A percentile compares a stretch with the other conserved stretches of the same genome.
phyloP scores from a whole-genome alignment of 2,113 vertebrate species.

The Megaceryle torquata region DNA sequence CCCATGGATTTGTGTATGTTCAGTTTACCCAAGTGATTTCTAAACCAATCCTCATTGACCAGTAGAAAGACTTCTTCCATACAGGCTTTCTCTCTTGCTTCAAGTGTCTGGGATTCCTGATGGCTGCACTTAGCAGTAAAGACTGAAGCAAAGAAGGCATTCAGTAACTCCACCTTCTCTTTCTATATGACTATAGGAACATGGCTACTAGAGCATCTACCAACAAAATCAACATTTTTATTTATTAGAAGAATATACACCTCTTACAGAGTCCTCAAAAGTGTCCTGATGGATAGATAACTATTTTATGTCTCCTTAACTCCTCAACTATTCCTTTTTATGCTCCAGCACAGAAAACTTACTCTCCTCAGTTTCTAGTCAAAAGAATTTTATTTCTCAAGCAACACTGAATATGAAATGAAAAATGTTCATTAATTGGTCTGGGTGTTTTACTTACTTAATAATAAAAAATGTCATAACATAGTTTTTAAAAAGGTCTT shows the following conservation, averaged over 20 bases:
- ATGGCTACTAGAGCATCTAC: neutral
- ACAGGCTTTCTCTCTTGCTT: no score
- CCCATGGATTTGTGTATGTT: no score
- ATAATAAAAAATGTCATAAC: neutral
- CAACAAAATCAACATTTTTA: conserved; percentile 20
- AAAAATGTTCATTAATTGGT: neutral
- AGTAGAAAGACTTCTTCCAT: no score
- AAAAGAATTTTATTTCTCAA: neutral
- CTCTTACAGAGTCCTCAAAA: neutral
- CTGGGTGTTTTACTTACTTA: neutral
- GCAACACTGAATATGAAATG: neutral
- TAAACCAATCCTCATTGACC: no score
- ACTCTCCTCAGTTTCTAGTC: neutral
- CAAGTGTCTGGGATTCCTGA: no score
- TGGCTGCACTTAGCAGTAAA: no score
- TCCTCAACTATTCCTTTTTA: neutral
- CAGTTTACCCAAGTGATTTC: no score
- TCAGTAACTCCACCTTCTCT: no score
- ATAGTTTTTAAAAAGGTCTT: neutral
- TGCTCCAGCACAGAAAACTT: neutral
- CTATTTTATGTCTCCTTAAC: neutral
- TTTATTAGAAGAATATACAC: neutral
- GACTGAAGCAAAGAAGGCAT: no score
- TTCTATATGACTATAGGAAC: neutral
- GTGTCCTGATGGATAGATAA: neutral